Base-by-base conservation (phyloP, 1,140 invertebrate species). In the Bombus difficillimus region DNA sequence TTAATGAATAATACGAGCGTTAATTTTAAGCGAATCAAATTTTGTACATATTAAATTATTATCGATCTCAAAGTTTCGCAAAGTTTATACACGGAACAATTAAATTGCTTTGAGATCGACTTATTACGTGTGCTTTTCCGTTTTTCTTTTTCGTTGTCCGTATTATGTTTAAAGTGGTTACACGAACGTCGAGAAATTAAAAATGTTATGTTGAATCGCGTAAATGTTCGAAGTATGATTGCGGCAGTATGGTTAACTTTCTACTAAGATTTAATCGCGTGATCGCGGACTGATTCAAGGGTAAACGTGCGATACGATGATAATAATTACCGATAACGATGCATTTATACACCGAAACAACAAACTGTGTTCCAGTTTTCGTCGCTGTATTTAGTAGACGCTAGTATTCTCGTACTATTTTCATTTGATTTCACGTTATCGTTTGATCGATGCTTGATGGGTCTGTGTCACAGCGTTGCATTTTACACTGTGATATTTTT, bases 401-500 rank as follows among this genome's bases (percentile, higher is more conserved):
- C 74, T 75, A 28, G 9, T 59, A 74, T 86, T 83, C 59, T 62
- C 28, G 0, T 10, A n/a, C 12, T 83, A n/a, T 85, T 71, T 86
- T 80, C 81, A 53, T 83, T 86, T 84, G 66, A 81, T 81, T 89
- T 66, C 75, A 76, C 77, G 83, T 83, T 88, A 84, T 53, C 78
- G 91, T 90, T 86, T 81, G 73, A 85, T 91, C 66, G 18, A 83
- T 92, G 90, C 88, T 89, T 57, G 66, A 83, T 91, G 92, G 90
- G 88, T 92, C 90, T 93, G 91, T 93, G 92, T 93, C 92, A 93
- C 90, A 91, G 91, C 90, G 88, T 93, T 89, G 86, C 89, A 86
- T 94, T 90, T 93, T 89, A 80, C 91, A 94, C 93, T 94, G 94
- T 94, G 93, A 94, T 94, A 94, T 93, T 91, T 76, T 91, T 87